Conservation (phyloP, 2,113 vertebrate species). For the Centrocercus urophasianus region DNA sequence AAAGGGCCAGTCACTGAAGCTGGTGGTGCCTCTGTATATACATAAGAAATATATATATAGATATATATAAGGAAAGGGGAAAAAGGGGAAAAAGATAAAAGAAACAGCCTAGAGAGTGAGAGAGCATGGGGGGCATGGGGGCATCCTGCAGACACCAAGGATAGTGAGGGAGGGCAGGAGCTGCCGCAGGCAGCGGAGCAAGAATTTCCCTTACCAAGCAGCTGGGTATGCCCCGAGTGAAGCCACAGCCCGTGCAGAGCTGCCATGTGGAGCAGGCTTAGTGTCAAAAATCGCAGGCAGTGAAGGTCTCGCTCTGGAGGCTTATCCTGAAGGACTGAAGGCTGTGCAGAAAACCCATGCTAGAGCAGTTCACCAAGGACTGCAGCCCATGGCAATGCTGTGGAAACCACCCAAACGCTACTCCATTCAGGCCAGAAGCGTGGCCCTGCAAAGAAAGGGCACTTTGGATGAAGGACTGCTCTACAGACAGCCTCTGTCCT, state of each 20-base stretch:
- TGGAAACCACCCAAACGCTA: neutral
- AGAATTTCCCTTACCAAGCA: neutral
- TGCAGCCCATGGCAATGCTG: neutral
- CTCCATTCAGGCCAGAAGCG: neutral
- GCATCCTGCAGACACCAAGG: neutral
- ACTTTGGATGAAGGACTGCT: neutral
- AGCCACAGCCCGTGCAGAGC: neutral
- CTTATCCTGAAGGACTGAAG: neutral
- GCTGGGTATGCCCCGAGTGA: neutral
- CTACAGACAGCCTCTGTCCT: neutral
- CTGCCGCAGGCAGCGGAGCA: neutral
- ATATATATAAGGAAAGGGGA: neutral
- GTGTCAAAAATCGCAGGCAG: neutral
- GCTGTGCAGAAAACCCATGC: neutral
- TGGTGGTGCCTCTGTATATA: fast-evolving
- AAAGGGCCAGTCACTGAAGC: neutral
- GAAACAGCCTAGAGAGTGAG: neutral
- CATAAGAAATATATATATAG: neutral
- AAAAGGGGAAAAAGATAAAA: neutral
- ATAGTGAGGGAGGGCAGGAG: fast-evolving
- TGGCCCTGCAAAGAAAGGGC: neutral
- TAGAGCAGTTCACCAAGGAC: fast-evolving
- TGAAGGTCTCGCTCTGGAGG: neutral
- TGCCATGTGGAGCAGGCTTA: neutral
- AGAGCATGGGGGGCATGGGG: neutral